Base-by-base conservation (phyloP, 2,797 vertebrate species). In the Tinamus major region DNA sequence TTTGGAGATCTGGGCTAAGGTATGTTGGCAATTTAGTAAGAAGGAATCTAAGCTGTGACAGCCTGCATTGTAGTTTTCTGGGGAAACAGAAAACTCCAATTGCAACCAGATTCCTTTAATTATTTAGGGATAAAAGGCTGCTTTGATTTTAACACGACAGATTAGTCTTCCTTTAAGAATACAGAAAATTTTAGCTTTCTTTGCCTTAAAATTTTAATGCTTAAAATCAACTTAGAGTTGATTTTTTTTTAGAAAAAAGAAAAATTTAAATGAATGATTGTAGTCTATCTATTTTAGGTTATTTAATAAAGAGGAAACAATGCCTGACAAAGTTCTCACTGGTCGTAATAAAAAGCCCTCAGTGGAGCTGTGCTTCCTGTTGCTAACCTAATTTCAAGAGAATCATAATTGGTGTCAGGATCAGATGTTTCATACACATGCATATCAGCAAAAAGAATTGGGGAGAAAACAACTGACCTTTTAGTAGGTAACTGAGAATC, bases 81-180 rank as follows among this genome's bases (percentile, higher is more conserved):
- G 33, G 13, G 46, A 89, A 94, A 92, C 10, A 93, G 51, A 89
- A 82, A 90, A 84, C 33, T 71, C 19, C 56, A 77, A 8, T 26
- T 84, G 41, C 75, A 93, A 58, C 44, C 51, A 93, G 61, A 82
- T 70, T 86, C 70, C 31, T 84, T 84, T 68, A 89, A 80, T 79
- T 86, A 92, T 44, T 94, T 77, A 88, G 58, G 27, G 41, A 91
- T 81, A 39, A 91, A 93, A 88, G 78, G 64, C 6, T 70, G 13
- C 53, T 94, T 79, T 46, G 23, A 13, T 82, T 91, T 88, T 71
- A 91, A 91, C 64, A 91, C 12, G 48, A 19, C 23, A 68, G 23
- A 79, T 86, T 88, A 55, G 23, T 70, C 48, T 46, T 82, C 58
- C 68, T 85, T 79, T 91, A 79, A 1, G 5, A 67, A 21, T 29